Percentiles rank a stretch among this genome's conserved stretches.
Evolutionary conservation across 2,888 invertebrate genomes (phyloP).

Genomic region (Dendrolimus pini): DNA sequence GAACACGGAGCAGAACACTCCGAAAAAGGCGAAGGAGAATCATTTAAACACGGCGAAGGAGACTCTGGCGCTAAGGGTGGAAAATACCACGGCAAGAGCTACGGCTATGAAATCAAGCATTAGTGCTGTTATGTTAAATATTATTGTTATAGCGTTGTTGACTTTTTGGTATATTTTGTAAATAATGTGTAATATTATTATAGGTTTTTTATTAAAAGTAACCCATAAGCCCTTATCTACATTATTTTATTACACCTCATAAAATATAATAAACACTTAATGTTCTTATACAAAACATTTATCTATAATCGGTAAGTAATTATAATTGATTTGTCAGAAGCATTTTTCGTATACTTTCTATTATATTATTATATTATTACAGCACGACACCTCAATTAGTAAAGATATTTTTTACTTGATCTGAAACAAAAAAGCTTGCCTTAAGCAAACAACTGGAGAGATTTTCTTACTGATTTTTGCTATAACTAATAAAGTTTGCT

Average conservation of each 20-base stretch:
- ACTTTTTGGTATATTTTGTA: slow-evolving; percentile 57
- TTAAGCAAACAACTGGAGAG: too few species aligned
- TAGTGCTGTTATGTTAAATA: slow-evolving; percentile 28
- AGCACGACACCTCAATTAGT: too few species aligned
- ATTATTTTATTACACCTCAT: slow-evolving; percentile 11
- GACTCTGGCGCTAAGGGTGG: slow-evolving; percentile 60
- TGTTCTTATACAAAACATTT: too few species aligned
- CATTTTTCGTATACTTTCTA: too few species aligned
- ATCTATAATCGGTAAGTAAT: too few species aligned
- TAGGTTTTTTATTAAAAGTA: slow-evolving; percentile 39
- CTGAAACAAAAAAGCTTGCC: too few species aligned
- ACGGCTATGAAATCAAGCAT: slow-evolving; percentile 61
- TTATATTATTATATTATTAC: too few species aligned
- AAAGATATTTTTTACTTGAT: too few species aligned
- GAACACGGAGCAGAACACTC: slow-evolving; percentile 62
- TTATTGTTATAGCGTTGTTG: slow-evolving; percentile 55
- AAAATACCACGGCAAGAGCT: slow-evolving; percentile 48
- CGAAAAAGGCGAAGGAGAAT: slow-evolving; percentile 65
- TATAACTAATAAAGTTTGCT: too few species aligned
- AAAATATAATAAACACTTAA: not conserved
- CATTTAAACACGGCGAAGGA: slow-evolving; percentile 62
- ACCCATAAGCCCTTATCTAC: slow-evolving; percentile 26
- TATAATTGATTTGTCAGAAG: too few species aligned
- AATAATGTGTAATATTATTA: slow-evolving; percentile 38
- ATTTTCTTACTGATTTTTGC: too few species aligned